Base-by-base conservation (phyloP, 2,113 vertebrate genomes). In the Rhea americana region DNA sequence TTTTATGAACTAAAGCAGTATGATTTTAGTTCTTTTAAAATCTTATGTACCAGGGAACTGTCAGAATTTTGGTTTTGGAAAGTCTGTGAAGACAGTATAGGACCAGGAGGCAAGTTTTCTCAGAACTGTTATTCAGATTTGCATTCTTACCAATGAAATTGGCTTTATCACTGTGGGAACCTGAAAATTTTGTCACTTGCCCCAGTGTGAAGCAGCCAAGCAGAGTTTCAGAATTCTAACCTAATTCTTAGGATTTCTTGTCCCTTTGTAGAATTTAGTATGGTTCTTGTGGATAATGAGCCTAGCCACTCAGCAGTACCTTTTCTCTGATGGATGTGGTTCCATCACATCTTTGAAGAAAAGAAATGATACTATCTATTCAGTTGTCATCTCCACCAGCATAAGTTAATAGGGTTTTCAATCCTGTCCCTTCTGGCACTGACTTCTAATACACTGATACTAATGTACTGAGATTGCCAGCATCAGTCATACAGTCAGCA, bases 1-100 rank as follows among this genome's bases (percentile, higher is more conserved):
- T 28, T 28, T 30, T 89, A 12, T 51, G 0, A 3, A 73, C 28
- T 80, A 87, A 93, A 11, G 35, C 50, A 62, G 55, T 66, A 4
- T 83, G 93, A 85, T 95, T 96, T 91, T 94, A 88, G 93, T 58
- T 91, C 59, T 77, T 85, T 91, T 73, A 77, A 90, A 90, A 80
- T 45, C 35, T 15, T 21, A 11, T 0, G 1, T 87, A 35, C 22
- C 55, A 53, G 80, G 51, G 45, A 82, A 76, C 39, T 1, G 15
- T 17, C 37, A 32, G 56, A 71, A 30, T 3, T 1, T 26, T 68
- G 75, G 26, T 65, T 66, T 75, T 55, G 12, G 32, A 65, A 89
- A 82, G 51, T 45, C 37, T 76, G 11, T 88, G 82, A 93, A 92
- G 53, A 28, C 75, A 76, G 71, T 25, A 6, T 80, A 72, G 75